Percentiles rank a stretch among this genome's conserved stretches.
These are phyloP conservation scores for Herpetotheres cachinnans DNA, from an alignment of 2,113 vertebrate genomes.

Conservation along the genomic window DNA sequence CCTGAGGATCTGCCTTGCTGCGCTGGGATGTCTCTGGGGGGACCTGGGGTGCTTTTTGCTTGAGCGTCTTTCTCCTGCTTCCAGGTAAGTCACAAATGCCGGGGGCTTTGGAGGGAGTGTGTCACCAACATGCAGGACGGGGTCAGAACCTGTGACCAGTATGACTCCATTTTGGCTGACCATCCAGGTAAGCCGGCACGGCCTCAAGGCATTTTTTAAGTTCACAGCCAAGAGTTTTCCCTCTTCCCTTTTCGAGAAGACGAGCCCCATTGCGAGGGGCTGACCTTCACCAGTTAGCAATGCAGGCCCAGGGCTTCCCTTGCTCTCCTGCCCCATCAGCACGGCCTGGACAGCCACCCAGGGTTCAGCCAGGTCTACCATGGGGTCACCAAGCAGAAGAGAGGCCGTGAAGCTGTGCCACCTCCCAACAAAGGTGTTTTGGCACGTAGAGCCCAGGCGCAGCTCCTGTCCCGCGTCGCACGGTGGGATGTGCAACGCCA, in stretches of 20 bases:
- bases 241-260: neutral
- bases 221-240: neutral
- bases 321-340: neutral
- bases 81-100: conserved; percentile 76
- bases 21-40: neutral
- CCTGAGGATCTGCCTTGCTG: neutral
- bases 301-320: neutral
- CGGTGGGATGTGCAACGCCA: neutral
- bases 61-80: neutral
- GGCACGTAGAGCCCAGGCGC: neutral
- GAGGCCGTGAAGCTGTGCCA: neutral
- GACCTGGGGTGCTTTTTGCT: neutral
- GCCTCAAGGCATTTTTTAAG: neutral
- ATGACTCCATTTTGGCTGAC: conserved; percentile 74
- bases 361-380: neutral
- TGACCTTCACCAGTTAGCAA: neutral
- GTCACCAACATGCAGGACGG: conserved; percentile 77
- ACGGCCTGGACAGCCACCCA: neutral
- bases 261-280: neutral
- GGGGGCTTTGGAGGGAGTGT: conserved; percentile 77
- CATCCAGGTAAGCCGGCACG: conserved; percentile 66
- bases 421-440: neutral
- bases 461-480: neutral
- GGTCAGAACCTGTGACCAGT: conserved; percentile 76
- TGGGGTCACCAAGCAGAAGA: neutral